Evolutionary conservation across 2,797 vertebrate genomes (phyloP), one percentile per base, ranked within the genome.

Genomic region (Chaunax sp.): DNA sequence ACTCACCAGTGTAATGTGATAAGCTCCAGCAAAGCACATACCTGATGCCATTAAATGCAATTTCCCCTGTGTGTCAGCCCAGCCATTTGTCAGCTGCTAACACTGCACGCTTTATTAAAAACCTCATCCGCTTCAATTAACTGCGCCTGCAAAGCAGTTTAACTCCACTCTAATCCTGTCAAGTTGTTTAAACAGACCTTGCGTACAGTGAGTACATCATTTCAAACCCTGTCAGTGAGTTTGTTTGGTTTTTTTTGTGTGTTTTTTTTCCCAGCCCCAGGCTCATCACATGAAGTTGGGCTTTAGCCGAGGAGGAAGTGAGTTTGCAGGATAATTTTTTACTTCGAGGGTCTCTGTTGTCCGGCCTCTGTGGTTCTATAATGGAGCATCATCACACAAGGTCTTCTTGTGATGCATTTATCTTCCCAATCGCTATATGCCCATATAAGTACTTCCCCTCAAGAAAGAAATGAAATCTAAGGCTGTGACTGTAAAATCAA

Each of bases 41-140:
- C 91, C 90, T 92, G 91, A 93, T 92, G 92, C 89, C 88, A 93
- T 93, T 93, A 92, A 92, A 91, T 90, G 83, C 89, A 89, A 93
- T 93, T 91, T 93, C 93, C 92, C 93, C 86, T 73, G 93, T 92
- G 92, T 92, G 88, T 89, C 89, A 85, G 87, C 81, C 65, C 81
- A 88, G 89, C 91, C 89, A 92, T 93, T 93, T 94, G 92, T 94
- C 93, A 94, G 92, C 92, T 93, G 92, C 92, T 92, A 93, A 93
- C 89, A 90, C 91, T 90, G 92, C 91, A 91, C 88, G 91, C 92
- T 94, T 93, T 94, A 94, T 94, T 94, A 94, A 93, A 94, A 93
- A 92, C 84, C 89, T 92, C 90, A 94, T 94, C 91, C 91, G 86
- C 92, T 92, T 94, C 92, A 93, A 94, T 94, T 94, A 94, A 92